phyloP scores from a whole-genome alignment of 64 coral and sea anemone species.

The Montipora foliosa region DNA sequence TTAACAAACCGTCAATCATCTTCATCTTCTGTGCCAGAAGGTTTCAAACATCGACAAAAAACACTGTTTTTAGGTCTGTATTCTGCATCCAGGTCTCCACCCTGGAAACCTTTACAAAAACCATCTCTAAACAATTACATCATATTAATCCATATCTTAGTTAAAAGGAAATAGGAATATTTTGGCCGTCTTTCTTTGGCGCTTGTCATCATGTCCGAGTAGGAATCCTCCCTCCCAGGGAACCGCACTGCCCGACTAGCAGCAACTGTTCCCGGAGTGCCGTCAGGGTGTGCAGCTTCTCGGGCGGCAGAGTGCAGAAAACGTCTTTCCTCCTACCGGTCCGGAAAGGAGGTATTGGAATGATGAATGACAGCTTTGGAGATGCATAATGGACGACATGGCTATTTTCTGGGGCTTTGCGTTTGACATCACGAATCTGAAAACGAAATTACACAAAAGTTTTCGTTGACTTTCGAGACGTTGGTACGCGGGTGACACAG shows the following conservation, averaged over 20 bases:
- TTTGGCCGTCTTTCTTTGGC: background rate
- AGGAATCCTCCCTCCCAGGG: background rate
- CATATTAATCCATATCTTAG: background rate
- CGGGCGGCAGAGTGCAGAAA: background rate
- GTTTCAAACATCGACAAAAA: background rate
- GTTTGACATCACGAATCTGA: too few relatives aligned
- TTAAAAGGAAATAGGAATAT: background rate
- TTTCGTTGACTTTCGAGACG: too few relatives aligned
- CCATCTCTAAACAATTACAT: background rate
- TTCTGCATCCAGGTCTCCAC: background rate
- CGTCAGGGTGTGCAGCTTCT: background rate
- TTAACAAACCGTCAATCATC: background rate
- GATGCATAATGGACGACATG: too few relatives aligned
- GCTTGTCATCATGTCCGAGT: background rate
- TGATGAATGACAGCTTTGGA: too few relatives aligned
- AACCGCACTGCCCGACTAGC: background rate
- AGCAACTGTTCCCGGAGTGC: background rate
- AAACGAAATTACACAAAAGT: too few relatives aligned
- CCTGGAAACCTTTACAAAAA: background rate
- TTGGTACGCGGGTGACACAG: too few relatives aligned
- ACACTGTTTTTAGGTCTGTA: background rate
- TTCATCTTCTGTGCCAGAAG: background rate
- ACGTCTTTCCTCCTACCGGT: too few relatives aligned
- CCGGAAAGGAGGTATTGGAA: too few relatives aligned
- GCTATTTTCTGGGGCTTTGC: too few relatives aligned